A percentile compares a stretch with the other conserved stretches of the same genome.
These are phyloP conservation scores for Charanyca ferruginea DNA, from an alignment of 2,888 invertebrate species.

Conservation along the genomic window DNA sequence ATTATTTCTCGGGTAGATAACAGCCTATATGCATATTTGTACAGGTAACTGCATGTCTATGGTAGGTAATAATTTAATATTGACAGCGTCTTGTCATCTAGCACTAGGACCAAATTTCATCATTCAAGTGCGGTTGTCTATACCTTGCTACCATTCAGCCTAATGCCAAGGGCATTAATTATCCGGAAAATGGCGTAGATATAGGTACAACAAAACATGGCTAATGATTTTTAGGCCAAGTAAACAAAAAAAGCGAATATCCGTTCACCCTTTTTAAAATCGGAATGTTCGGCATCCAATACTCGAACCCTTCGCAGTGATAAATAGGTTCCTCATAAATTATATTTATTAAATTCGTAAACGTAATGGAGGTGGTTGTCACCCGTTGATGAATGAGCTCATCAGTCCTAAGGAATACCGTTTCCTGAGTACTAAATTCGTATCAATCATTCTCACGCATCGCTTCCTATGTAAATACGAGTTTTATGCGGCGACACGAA, in stretches of 20 bases:
- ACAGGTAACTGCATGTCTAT: no score
- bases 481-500: conserved; percentile 73
- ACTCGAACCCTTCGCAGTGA: conserved; percentile 57
- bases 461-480: conserved; percentile 81
- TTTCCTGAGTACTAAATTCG: conserved; percentile 70
- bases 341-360: conserved; percentile 79
- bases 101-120: no score
- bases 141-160: no score
- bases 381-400: conserved; percentile 83
- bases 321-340: conserved; percentile 67
- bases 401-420: conserved; percentile 74
- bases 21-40: no score
- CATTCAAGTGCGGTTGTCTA: no score
- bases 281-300: conserved; percentile 51
- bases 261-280: conserved; percentile 52
- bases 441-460: conserved; percentile 87
- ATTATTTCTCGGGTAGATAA: no score
- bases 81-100: no score
- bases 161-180: conserved; percentile 17
- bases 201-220: conserved; percentile 24
- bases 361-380: conserved; percentile 75
- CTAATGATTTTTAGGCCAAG: conserved; percentile 43
- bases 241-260: conserved; percentile 11
- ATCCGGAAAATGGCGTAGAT: conserved; percentile 16
- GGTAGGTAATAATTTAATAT: no score